Base-by-base conservation (phyloP, 2,113 vertebrate species). In the Oreochromis aureus region DNA sequence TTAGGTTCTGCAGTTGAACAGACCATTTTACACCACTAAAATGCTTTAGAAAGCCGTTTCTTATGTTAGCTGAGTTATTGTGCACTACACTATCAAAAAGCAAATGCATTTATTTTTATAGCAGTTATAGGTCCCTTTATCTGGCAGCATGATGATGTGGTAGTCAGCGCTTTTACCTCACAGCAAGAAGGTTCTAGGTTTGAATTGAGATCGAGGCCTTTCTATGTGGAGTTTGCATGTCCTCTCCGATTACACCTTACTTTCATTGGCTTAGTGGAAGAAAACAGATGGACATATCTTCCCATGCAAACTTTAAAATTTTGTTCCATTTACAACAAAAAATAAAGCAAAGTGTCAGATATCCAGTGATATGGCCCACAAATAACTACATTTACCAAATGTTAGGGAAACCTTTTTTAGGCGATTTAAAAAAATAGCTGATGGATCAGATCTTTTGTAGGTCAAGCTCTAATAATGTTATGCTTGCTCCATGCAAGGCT, bases 291-390 rank as follows among this genome's bases (percentile, higher is more conserved):
- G 32, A 66, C 0, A n/a, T 6, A 36, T 66, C 16, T 66, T 66
- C 16, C 0, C 30, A 1, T 2, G 24, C 56, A 59, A 59, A 59
- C 56, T 15, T 58, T 0, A 27, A 27, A 0, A 6, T 34, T 61
- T 13, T 61, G 27, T 61, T 61, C 58, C 15, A 2, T 61, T 18
- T 61, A 32, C 30, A 61, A 18, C 0, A 0, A 34, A 61, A 61
- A 61, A 2, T 34, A 10, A 61, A 18, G 15, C 30, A 61, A 61
- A 34, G 58, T 18, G 8, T 32, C 27, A 10, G 30, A 32, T 32
- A 61, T 61, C 58, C 58, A 32, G 27, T 10, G 8, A 34, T 61
- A 61, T 34, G 30, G 58, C 8, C 30, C 58, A 32, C 7, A 6
- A 59, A 59, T 59, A 18, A 32, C 58, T 61, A 61, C 5, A 61